phyloP scores from a whole-genome alignment of 2,888 invertebrate species.

The Lottia gigantea region DNA sequence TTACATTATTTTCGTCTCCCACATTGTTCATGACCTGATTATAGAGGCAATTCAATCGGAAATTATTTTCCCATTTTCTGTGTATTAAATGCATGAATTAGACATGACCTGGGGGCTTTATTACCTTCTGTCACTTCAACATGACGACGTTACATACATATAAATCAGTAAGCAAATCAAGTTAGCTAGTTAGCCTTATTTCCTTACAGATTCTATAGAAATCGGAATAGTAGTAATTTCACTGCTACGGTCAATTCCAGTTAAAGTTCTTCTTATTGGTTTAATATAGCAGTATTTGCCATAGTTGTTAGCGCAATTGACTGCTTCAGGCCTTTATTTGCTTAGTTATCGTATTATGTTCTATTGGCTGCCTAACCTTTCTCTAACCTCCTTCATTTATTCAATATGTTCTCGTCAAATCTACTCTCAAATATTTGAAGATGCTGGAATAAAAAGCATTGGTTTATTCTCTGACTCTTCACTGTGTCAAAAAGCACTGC shows the following conservation, averaged over 20 bases:
- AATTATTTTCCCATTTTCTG: conserved; percentile 6
- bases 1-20: not conserved
- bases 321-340: conserved; percentile 5
- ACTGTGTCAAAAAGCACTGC: too few species aligned
- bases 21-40: not conserved
- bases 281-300: conserved; percentile 10
- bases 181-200: conserved; percentile 11
- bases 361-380: conserved; percentile 9
- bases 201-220: not conserved
- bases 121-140: too few species aligned
- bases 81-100: conserved; percentile 5
- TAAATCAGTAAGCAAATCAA: not conserved
- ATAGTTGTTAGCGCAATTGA: conserved; percentile 10
- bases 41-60: not conserved
- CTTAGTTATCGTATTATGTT: conserved; percentile 9
- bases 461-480: too few species aligned
- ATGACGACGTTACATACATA: conserved; percentile 7
- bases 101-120: not conserved
- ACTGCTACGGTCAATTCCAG: conserved; percentile 9
- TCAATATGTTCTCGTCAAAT: conserved; percentile 2
- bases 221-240: not conserved
- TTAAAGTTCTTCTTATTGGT: conserved; percentile 10
- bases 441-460: not conserved
- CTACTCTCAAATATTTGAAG: conserved; percentile 2
- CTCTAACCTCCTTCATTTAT: not conserved